phyloP scores from a whole-genome alignment of 2,113 vertebrate species.

The Cephalopterus ornatus region DNA sequence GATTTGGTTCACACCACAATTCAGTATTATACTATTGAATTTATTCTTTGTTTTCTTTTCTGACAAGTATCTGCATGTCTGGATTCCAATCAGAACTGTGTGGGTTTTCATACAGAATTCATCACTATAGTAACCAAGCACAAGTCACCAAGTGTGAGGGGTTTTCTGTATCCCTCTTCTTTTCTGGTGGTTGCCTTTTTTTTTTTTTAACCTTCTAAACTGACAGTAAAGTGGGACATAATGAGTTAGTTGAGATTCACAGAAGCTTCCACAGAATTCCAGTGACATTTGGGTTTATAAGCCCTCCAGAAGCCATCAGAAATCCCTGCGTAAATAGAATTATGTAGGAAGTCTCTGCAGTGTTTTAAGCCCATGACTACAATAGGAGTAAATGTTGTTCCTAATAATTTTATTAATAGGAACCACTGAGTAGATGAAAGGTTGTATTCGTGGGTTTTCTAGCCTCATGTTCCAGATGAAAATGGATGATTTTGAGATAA shows the following conservation, averaged over 20 bases:
- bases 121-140: slow-evolving; percentile 60
- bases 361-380: neutral
- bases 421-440: neutral
- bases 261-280: neutral
- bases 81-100: slow-evolving; percentile 10
- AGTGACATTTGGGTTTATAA: neutral
- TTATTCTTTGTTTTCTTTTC: neutral
- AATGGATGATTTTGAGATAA: neutral
- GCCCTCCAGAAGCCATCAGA: neutral
- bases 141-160: slow-evolving; percentile 3
- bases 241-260: neutral
- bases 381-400: neutral
- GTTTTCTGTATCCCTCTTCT: neutral
- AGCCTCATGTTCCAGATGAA: neutral
- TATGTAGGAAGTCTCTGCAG: neutral
- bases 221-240: neutral
- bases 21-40: neutral
- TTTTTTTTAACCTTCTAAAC: neutral
- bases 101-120: slow-evolving; percentile 21
- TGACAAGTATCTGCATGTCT: slow-evolving; percentile 18
- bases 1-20: neutral
- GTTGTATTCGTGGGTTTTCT: neutral
- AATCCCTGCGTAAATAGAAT: neutral
- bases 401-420: neutral
- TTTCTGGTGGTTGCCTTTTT: neutral